Evolutionary conservation across 2,797 vertebrate genomes (phyloP).

Genomic region (Pseudomugil tenellus): DNA sequence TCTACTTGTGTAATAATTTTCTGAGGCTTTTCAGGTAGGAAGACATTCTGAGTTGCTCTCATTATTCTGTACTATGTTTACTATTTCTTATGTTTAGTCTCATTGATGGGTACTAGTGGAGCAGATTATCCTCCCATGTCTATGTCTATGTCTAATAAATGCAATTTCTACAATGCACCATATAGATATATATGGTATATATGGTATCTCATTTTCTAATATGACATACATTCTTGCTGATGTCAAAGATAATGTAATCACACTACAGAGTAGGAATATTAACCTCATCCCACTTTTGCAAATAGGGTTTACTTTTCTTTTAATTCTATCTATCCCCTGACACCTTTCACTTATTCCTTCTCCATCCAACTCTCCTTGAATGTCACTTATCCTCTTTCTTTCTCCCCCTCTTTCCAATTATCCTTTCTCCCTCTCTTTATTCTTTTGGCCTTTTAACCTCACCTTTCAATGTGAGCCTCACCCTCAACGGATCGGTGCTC

Average conservation of each 20-base stretch:
- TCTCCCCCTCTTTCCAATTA: constrained; percentile 1
- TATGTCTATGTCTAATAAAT: constrained; percentile 5
- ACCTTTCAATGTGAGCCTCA: neutral
- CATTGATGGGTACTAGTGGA: neutral
- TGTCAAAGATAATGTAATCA: constrained; percentile 17
- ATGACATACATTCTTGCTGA: constrained; percentile 18
- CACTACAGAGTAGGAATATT: constrained; percentile 14
- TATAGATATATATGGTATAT: too few species aligned
- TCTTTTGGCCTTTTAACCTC: constrained; percentile 28
- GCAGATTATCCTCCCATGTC: neutral
- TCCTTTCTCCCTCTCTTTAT: constrained; percentile 5
- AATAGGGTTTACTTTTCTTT: constrained; percentile 35
- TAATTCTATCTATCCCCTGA: neutral
- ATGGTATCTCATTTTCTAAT: constrained; percentile 26
- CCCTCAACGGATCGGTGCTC: neutral
- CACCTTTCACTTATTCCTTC: constrained; percentile 6
- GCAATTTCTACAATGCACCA: constrained; percentile 22
- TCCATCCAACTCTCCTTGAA: constrained; percentile 28
- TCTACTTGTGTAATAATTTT: neutral
- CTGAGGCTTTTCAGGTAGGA: neutral
- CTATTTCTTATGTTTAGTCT: neutral
- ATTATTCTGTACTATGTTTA: neutral
- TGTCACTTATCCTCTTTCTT: constrained; percentile 25
- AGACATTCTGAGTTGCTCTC: neutral
- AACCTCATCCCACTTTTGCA: constrained; percentile 11